Conservation (phyloP, 1,140 invertebrate genomes). For the Ditylenchus dipsaci region DNA sequence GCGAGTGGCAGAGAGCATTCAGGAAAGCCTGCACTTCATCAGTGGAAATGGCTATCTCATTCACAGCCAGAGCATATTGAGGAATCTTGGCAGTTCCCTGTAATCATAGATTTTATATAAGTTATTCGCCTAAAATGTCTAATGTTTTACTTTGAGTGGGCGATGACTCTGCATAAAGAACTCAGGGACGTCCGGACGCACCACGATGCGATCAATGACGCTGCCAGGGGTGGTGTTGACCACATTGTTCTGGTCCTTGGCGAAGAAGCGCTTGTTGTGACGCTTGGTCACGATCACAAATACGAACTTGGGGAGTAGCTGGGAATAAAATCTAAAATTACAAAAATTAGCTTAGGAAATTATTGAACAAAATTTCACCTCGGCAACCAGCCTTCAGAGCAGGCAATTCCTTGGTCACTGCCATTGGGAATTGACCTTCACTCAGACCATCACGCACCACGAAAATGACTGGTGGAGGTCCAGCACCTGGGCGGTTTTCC, state of each 20-base stretch:
- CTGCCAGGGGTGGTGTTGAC: slow-evolving; percentile 20
- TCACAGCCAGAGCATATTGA: slow-evolving; percentile 24
- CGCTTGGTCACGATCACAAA: slow-evolving; percentile 24
- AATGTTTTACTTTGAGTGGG: slow-evolving; percentile 5
- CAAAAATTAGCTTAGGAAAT: too few species aligned
- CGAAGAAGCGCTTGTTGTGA: slow-evolving; percentile 38
- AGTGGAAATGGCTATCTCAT: slow-evolving; percentile 15
- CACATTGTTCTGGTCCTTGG: not conserved
- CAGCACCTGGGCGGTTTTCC: slow-evolving; percentile 9
- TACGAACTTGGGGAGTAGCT: slow-evolving; percentile 22
- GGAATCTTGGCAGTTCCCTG: slow-evolving; percentile 33
- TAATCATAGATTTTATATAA: not conserved
- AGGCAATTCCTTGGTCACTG: not conserved
- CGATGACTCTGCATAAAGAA: slow-evolving; percentile 23
- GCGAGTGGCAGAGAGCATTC: slow-evolving; percentile 14
- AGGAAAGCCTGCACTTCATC: slow-evolving; percentile 27
- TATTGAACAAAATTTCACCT: not conserved
- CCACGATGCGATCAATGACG: slow-evolving; percentile 20
- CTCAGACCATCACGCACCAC: slow-evolving; percentile 23
- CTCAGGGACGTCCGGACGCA: slow-evolving; percentile 19
- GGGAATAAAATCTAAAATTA: not conserved
- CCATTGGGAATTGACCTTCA: slow-evolving; percentile 27
- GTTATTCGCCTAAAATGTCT: not conserved
- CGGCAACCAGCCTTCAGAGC: not conserved
- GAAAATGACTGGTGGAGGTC: slow-evolving; percentile 9